These are phyloP conservation scores for Tricholauxania praeusta DNA, from an alignment of 2,888 invertebrate species.

Conservation along the genomic window DNA sequence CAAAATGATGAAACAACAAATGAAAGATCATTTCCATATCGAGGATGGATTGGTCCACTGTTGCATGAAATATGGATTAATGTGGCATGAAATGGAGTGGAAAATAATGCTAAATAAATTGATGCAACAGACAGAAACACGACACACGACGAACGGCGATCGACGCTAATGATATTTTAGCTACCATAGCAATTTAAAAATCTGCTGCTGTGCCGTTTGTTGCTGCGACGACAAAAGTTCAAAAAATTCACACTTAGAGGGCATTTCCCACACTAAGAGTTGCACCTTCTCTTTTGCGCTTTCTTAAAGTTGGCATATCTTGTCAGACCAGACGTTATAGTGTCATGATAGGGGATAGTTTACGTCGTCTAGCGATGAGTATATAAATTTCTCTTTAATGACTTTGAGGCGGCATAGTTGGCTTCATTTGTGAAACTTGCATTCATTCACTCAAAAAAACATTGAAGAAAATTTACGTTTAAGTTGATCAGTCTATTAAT, in stretches of 20 bases:
- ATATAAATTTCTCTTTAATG: no score
- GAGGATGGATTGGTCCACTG: neutral
- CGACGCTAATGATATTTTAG: slow-evolving; percentile 27
- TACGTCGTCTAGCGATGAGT: neutral
- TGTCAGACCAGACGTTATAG: neutral
- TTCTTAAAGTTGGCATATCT: slow-evolving; percentile 17
- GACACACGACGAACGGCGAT: neutral
- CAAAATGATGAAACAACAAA: neutral
- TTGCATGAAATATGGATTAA: slow-evolving; percentile 28
- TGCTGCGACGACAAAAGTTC: neutral
- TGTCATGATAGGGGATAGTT: slow-evolving; percentile 20
- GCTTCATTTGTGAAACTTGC: no score
- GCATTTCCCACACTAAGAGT: slow-evolving; percentile 26
- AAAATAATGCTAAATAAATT: slow-evolving; percentile 31
- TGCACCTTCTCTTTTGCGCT: neutral
- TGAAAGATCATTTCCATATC: neutral
- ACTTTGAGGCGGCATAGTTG: no score
- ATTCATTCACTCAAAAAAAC: no score
- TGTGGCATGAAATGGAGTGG: slow-evolving; percentile 34
- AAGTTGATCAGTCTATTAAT: no score
- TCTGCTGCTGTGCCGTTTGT: neutral
- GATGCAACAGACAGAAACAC: slow-evolving; percentile 5
- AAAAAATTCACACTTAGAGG: slow-evolving; percentile 28
- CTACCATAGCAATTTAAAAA: slow-evolving; percentile 15
- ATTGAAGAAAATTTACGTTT: no score